Evolutionary conservation across 2,888 invertebrate genomes (phyloP).

Genomic region (Apamea sordens): DNA sequence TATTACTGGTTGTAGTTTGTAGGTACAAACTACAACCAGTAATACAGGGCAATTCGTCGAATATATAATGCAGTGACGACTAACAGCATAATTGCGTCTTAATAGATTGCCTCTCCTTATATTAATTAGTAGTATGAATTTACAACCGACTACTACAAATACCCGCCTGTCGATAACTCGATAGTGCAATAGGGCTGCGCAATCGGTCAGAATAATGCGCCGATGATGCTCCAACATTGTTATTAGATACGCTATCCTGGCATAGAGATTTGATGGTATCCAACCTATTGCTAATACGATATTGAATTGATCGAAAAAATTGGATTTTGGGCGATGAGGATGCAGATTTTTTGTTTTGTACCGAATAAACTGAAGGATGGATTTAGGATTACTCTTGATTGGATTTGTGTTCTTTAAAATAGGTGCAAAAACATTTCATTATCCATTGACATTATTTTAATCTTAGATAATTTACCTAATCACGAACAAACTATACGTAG

Average conservation of each 20-base stretch:
- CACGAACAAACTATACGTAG: conserved; percentile 5
- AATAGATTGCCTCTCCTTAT: conserved; percentile 67
- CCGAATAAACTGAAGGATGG: neutral
- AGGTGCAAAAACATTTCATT: neutral
- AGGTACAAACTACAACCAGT: conserved; percentile 3
- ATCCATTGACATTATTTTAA: neutral
- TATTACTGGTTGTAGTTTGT: too few relatives aligned
- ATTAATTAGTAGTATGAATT: conserved; percentile 63
- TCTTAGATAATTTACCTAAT: neutral
- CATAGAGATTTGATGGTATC: conserved; percentile 70
- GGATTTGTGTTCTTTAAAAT: neutral
- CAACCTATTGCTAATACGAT: conserved; percentile 49
- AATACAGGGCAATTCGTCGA: conserved; percentile 28
- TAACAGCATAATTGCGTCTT: conserved; percentile 61
- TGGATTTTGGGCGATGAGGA: conserved; percentile 27
- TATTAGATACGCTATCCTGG: conserved; percentile 73
- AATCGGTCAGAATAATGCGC: conserved; percentile 84
- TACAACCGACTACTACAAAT: conserved; percentile 44
- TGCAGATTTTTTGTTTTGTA: conserved; percentile 38
- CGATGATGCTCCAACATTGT: conserved; percentile 74
- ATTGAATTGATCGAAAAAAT: conserved; percentile 53
- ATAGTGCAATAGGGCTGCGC: conserved; percentile 78
- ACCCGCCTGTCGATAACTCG: conserved; percentile 66
- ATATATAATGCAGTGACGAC: conserved; percentile 51
- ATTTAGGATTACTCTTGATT: conserved; percentile 23